These are phyloP conservation scores for Channa argus DNA, from an alignment of 2,113 vertebrate genomes.

Conservation along the genomic window DNA sequence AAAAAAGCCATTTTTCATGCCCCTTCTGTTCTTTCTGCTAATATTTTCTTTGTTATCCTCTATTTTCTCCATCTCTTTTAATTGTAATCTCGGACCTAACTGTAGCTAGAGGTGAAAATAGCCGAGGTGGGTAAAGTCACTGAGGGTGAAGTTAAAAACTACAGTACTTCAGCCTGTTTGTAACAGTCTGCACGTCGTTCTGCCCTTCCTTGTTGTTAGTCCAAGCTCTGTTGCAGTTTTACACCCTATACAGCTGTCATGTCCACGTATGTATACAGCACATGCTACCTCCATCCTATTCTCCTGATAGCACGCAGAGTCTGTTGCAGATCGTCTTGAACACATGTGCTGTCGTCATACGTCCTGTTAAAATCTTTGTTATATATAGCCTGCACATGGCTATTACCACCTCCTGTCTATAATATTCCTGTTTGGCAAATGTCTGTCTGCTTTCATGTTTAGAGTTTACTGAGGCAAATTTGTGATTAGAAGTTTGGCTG, in stretches of 20 bases:
- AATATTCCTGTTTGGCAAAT: conserved; percentile 36
- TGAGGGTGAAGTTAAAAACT: conserved; percentile 41
- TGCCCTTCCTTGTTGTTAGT: conserved; percentile 63
- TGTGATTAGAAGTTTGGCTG: too few relatives aligned
- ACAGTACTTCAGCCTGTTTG: conserved; percentile 69
- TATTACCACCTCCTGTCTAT: conserved; percentile 54
- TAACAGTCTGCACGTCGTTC: conserved; percentile 60
- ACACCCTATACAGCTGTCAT: conserved; percentile 49
- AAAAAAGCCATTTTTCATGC: conserved; percentile 3
- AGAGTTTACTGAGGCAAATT: too few relatives aligned
- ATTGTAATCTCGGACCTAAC: conserved; percentile 72
- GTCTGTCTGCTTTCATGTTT: conserved; percentile 33
- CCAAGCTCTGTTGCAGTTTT: conserved; percentile 50
- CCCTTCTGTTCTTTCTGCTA: conserved; percentile 41
- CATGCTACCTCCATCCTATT: conserved; percentile 63
- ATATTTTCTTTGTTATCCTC: conserved; percentile 57
- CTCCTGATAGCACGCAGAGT: conserved; percentile 46
- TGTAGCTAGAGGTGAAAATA: conserved; percentile 86
- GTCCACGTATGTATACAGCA: conserved; percentile 53
- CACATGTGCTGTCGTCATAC: conserved; percentile 46
- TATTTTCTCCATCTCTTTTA: conserved; percentile 61
- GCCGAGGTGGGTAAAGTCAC: conserved; percentile 82
- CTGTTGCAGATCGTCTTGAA: conserved; percentile 47
- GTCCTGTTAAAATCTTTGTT: conserved; percentile 46
- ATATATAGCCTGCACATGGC: conserved; percentile 40